Evolutionary conservation across 2,888 invertebrate genomes (phyloP), one percentile per base, ranked within the genome.

Genomic region (Trachelus iudaicus): DNA sequence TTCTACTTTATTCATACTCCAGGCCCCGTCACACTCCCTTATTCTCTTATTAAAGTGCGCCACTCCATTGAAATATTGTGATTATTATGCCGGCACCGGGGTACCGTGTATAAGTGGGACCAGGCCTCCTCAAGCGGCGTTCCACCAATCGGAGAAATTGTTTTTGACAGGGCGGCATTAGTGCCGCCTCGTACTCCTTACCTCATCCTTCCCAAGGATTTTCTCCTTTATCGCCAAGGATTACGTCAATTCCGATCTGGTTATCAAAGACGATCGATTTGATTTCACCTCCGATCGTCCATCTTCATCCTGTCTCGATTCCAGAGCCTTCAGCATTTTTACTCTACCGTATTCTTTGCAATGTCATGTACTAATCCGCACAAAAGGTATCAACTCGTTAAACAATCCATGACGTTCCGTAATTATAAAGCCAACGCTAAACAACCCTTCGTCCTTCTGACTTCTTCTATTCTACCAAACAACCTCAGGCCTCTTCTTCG

Each of bases 1-100:
- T 86, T 85, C 84, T 85, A 85, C 85, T 87, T 87, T 87, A 87
- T 87, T 88, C 87, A 81, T 84, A 84, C 82, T 80, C 77, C 77
- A 73, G 75, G 77, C 75, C 76, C 80, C 83, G 79, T 81, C 82
- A 80, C 84, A 84, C 81, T 83, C 83, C 80, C 81, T 83, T 82
- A 83, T 84, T 83, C 82, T 83, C 82, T 83, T 82, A 83, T 83
- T 83, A 82, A 83, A 84, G 79, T 79, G 80, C 84, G 81, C 83
- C 83, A 84, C 82, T 79, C 78, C 84, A 84, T 85, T 85, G 83
- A 84, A 83, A 80, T 81, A 83, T 83, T 80, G 78, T 82, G 71
- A 80, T 81, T 81, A 79, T 83, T 82, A 79, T 80, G 74, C 78
- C 73, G 79, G 75, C 74, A 40, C 69, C 40, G 40, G 74, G 75